Evolutionary conservation across 37 sponge, comb jelly and placozoan genomes (phyloP), one percentile per base, ranked within the genome.

Genomic region (Eunapius fragilis): DNA sequence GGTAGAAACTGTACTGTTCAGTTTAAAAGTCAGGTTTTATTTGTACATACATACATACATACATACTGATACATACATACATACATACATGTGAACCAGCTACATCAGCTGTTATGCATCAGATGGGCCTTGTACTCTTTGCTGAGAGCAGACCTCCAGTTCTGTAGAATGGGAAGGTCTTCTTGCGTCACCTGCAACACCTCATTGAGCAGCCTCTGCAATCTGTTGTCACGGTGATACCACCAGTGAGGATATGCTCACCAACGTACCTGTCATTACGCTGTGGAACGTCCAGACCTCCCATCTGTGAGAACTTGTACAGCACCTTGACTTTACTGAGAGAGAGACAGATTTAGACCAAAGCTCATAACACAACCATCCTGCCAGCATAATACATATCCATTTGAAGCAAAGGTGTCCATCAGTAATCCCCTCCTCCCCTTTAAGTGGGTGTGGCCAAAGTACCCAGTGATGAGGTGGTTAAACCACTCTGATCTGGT

Each of bases 241-340:
- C 22, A 14, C 9, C 4, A 9, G 5, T 58, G 2, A 23, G 12
- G 69, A 33, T 28, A 31, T 3, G 69, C 2, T 68, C 24, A 2
- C 26, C 9, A 38, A 27, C 38, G 37, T 31, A 84, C 84, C 81
- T 76, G 13, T 90, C 90, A 25, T 90, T 85, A 9, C 45, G 48
- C 31, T 90, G 81, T 32, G 90, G 81, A 22, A 73, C 36, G 38
- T 91, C 91, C 50, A 86, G 36, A 26, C 79, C 78, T 24, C 90
- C 89, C 82, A 85, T 85, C 74, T 88, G 89, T 19, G 89, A 86
- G 82, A 89, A 88, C 78, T 88, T 89, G 87, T 88, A 92, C 79
- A 92, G 82, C 35, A 92, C 90, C 67, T 92, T 92, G 69, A 89
- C 93, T 76, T 85, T 90, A 38, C 86, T 85, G 36, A 28, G 2